Percentiles rank a stretch among this genome's conserved stretches.
Conservation (phyloP, 92 coral and sea anemone species). For the Parazoanthus atlanticus region DNA sequence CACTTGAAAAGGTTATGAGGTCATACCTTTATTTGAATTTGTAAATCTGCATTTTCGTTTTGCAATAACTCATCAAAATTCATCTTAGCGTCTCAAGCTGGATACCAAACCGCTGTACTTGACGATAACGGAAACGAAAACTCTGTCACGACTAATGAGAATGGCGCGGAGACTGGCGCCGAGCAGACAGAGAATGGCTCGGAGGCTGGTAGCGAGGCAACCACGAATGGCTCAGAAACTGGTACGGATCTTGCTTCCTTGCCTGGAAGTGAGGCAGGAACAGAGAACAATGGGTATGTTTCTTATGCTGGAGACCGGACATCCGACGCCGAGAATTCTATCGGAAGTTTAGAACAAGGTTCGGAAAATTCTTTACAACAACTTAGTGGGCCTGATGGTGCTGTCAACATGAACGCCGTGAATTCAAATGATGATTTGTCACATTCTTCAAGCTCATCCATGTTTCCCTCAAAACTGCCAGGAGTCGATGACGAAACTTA, state of each 20-base stretch:
- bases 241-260: conserved; percentile 2
- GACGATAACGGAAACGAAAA: conserved; percentile 50
- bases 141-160: background rate
- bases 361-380: conserved; percentile 17
- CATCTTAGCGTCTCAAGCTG: conserved; percentile 28
- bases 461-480: conserved; percentile 11
- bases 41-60: background rate
- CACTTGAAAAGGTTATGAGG: too few species aligned
- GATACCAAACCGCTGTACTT: conserved; percentile 44
- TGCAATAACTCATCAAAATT: background rate
- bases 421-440: background rate
- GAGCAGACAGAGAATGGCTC: background rate
- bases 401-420: background rate
- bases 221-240: background rate
- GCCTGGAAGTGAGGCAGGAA: conserved; percentile 5
- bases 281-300: conserved; percentile 13
- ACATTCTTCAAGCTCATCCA: conserved; percentile 20
- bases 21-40: background rate
- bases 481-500: conserved; percentile 50
- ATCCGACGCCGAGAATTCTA: background rate
- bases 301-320: conserved; percentile 26
- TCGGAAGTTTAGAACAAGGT: conserved; percentile 6
- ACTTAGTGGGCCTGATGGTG: background rate
- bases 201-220: conserved; percentile 4
- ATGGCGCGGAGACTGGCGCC: background rate